These are phyloP conservation scores for Spilogale gracilis DNA, from an alignment of 2,113 vertebrate genomes.

Conservation along the genomic window DNA sequence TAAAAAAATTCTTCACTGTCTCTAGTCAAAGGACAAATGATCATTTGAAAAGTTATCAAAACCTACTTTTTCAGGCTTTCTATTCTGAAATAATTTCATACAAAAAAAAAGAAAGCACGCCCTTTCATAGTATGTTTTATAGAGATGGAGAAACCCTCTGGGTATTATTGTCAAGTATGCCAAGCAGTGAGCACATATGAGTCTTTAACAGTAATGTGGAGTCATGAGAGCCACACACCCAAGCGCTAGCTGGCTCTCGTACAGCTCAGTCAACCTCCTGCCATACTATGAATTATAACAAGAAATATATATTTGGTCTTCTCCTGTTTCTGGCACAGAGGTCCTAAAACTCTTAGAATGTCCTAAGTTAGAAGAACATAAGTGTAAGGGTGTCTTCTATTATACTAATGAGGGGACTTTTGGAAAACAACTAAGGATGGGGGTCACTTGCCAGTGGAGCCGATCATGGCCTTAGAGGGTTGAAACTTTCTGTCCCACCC, in stretches of 20 bases:
- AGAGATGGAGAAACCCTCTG: background rate
- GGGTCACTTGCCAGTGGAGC: background rate
- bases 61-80: background rate
- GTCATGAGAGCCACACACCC: background rate
- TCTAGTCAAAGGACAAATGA: background rate
- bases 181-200: background rate
- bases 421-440: background rate
- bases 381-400: background rate
- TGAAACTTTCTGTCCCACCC: background rate
- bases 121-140: background rate
- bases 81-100: background rate
- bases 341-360: background rate
- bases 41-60: background rate
- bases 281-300: background rate
- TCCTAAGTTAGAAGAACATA: background rate
- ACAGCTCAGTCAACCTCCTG: background rate
- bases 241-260: background rate
- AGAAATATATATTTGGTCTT: background rate
- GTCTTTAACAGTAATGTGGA: background rate
- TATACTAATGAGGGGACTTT: background rate
- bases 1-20: background rate
- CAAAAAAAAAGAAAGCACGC: background rate
- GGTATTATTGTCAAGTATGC: background rate
- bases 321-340: background rate
- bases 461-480: too few species aligned